Base-by-base conservation (phyloP, 2,113 vertebrate species). In the Erinaceus europaeus region DNA sequence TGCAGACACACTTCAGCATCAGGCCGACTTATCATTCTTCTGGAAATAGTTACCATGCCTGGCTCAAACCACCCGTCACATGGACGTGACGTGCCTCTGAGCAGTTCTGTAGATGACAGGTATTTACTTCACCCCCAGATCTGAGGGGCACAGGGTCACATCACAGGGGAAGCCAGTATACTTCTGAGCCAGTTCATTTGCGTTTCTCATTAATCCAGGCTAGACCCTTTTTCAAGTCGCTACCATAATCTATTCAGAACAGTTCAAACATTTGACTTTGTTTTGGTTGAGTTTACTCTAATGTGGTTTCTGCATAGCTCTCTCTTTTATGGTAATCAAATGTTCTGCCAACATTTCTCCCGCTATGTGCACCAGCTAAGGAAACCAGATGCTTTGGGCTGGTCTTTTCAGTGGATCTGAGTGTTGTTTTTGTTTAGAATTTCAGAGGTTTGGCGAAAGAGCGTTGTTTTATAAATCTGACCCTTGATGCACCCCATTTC, bases 261-360 rank as follows among this genome's bases (percentile, higher is more conserved):
- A 94, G 94, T 95, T 95, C 93, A 95, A 96, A 96, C 93, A 89
- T 96, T 97, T 96, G 93, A 96, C 96, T 97, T 96, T 96, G 91
- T 97, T 97, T 97, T 94, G 97, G 95, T 96, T 94, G 94, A 50
- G 5, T 86, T 95, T 97, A 92, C 94, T 96, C 94, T 96, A 96
- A 96, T 96, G 96, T 96, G 96, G 93, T 94, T 96, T 96, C 93
- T 94, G 89, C 95, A 92, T 92, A 97, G 95, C 93, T 94, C 96
- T 94, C 93, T 97, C 96, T 97, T 97, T 96, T 97, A 97, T 97
- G 97, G 97, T 97, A 97, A 97, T 97, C 95, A 97, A 95, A 96
- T 96, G 96, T 97, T 90, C 97, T 97, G 97, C 97, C 97, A 98
- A 94, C 92, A 96, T 97, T 96, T 97, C 92, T 91, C 94, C 94